These are phyloP conservation scores for Melanocharis versteri DNA, from an alignment of 2,113 vertebrate species.

Conservation along the genomic window DNA sequence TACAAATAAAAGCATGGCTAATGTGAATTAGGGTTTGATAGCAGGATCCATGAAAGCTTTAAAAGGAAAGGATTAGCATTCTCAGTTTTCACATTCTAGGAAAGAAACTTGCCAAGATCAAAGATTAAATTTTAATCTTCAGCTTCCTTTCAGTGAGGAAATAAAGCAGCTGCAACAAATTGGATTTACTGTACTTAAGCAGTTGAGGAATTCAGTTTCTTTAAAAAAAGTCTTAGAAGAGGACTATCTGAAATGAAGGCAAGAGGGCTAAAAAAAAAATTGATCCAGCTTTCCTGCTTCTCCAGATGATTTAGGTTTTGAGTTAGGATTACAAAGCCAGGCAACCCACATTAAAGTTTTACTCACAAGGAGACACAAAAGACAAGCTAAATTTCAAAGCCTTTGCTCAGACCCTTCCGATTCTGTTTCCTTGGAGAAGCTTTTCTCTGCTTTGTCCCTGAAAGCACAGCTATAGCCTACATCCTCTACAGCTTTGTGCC, in stretches of 20 bases:
- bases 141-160: neutral
- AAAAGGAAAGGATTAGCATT: neutral
- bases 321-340: neutral
- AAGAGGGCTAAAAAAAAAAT: neutral
- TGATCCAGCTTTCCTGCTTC: neutral
- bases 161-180: conserved; percentile 10
- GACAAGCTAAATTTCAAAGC: neutral
- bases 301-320: neutral
- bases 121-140: conserved; percentile 7
- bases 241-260: neutral
- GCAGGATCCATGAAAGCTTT: neutral
- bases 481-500: neutral
- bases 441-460: neutral
- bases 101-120: neutral
- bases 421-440: neutral
- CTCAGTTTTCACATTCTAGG: neutral
- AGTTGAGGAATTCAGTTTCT: neutral
- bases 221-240: neutral
- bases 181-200: neutral
- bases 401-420: neutral
- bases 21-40: neutral
- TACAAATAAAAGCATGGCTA: neutral
- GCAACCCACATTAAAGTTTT: neutral
- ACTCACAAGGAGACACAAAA: neutral
- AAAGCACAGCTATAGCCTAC: neutral